Evolutionary conservation across 2,113 vertebrate genomes (phyloP), one percentile per base, ranked within the genome.

Genomic region (Channa argus): DNA sequence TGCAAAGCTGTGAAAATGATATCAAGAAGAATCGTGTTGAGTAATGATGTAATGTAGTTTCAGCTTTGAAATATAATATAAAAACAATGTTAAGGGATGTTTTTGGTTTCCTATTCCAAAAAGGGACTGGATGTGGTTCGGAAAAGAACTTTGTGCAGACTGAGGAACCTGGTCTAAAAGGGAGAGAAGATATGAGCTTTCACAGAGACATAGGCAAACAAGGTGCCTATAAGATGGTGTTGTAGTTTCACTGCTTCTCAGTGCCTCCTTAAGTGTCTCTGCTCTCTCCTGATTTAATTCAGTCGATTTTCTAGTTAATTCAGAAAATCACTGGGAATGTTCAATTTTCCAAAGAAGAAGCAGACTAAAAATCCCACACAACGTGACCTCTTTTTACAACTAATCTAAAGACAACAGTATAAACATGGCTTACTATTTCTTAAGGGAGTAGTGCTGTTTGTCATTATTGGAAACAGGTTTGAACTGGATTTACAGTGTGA

Each of bases 51-150:
- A 52, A 83, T 79, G 70, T 45, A 67, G 72, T 34, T 74, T 70
- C 60, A 71, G 54, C 37, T 71, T 71, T 74, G 75, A 85, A 75
- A 82, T 62, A 39, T 47, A 39, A 81, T 71, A 76, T 24, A 62
- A 81, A 83, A 85, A 78, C 85, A 77, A 75, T 86, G 59, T 39
- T 50, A 44, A 15, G 72, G 59, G 49, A 73, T 79, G 63, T 64
- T 70, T 73, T 75, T 54, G 56, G 60, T 76, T 85, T 74, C 38
- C 46, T 6, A 4, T 53, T 58, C 41, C 5, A 64, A 78, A 24
- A 66, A 55, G 34, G 59, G 24, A 36, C 47, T 37, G 41, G 34
- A 41, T 62, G 55, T 9, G 33, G 14, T 74, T 11, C 12, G 6
- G 39, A 58, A 36, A 59, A 63, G 13, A 73, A 0, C n/a, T 39